A percentile compares a stretch with the other conserved stretches of the same genome.
Evolutionary conservation across 2,888 invertebrate genomes (phyloP).

Genomic region (Lasioglossum villosulum): DNA sequence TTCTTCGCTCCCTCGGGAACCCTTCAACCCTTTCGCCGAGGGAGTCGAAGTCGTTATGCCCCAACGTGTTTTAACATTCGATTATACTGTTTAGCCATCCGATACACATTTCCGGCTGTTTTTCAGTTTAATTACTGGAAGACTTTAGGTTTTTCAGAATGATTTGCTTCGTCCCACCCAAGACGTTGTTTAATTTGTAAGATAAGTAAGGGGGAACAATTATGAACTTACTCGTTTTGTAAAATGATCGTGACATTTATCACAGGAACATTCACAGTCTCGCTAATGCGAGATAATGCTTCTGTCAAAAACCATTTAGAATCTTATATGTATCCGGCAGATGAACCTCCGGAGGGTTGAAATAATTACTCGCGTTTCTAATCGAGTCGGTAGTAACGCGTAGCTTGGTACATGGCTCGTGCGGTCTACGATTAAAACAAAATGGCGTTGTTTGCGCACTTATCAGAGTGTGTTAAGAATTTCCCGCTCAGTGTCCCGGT

Average conservation of each 20-base stretch:
- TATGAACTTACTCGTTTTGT: too few relatives aligned
- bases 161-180: too few relatives aligned
- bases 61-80: background rate
- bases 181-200: too few relatives aligned
- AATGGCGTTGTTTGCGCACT: background rate
- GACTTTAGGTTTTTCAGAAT: too few relatives aligned
- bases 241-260: too few relatives aligned
- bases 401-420: background rate
- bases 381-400: background rate
- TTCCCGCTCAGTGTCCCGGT: background rate
- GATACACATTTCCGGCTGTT: too few relatives aligned
- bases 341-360: background rate
- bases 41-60: background rate
- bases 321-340: background rate
- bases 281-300: too few relatives aligned
- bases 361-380: background rate
- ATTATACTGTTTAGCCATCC: background rate
- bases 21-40: conserved; percentile 1
- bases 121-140: background rate
- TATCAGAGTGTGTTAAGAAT: background rate
- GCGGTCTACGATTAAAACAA: background rate
- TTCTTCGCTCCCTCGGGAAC: background rate
- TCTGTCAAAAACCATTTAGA: background rate
- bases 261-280: too few relatives aligned
- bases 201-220: too few relatives aligned